Base-by-base conservation (phyloP, 1,140 invertebrate species). In the Lepidostoma basale region DNA sequence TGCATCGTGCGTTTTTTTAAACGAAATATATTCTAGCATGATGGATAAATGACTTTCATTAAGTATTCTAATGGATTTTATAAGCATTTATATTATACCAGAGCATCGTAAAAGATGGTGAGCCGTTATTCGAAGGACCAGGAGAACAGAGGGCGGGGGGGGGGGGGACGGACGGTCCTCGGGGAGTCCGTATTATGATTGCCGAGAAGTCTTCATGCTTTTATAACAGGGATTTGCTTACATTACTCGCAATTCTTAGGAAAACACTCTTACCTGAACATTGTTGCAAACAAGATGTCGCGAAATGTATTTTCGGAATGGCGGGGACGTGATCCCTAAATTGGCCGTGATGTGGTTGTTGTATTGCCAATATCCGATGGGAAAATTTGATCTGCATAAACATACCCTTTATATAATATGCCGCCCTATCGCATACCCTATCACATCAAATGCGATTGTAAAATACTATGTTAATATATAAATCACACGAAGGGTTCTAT, bases 221-320 rank as follows among this genome's bases (percentile, higher is more conserved):
- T 68, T 68, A 68, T 68, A 68, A 72, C 70, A 49, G 66, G 70
- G 70, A 72, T 72, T 72, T 72, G 70, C 66, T 72, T 72, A 72
- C 62, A 72, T 72, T 72, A 72, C 58, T 66, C 42, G 69, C 62
- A 60, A 58, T 65, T 72, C 62, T 47, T 26, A 26, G 26, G 62
- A 68, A 71, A 71, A 71, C 67, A 68, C 67, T 44, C 60, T 71
- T 71, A 71, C 69, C 69, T 71, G 69, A 71, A 71, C 49, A 67
- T 59, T 33, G 60, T 49, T 64, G 58, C 33, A 64, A 67, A 71
- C 65, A 71, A 63, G 59, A 56, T 63, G 65, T 71, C 65, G 42
- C 52, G 14, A 47, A 63, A 63, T 49, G 44, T 47, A 63, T 52
- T 68, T 60, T 68, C 30, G 39, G 6, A 30, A 44, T 20, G 33